These are phyloP conservation scores for Ferrisia virgata DNA, from an alignment of 2,888 invertebrate species.

Conservation along the genomic window DNA sequence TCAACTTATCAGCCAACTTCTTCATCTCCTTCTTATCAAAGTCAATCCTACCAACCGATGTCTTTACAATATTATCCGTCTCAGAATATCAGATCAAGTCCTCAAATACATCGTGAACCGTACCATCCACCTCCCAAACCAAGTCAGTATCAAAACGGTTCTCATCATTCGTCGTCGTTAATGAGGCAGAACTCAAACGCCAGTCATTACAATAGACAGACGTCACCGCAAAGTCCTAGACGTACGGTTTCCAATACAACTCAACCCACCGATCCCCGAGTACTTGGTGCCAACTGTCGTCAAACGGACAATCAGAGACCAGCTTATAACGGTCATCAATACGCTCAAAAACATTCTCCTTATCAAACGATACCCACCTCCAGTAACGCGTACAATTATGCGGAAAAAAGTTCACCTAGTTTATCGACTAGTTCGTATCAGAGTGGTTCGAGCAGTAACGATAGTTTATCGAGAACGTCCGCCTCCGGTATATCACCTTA, in stretches of 20 bases:
- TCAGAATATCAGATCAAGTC: slow-evolving; percentile 35
- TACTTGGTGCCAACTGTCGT: neutral
- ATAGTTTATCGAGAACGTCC: neutral
- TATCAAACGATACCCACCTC: slow-evolving; percentile 51
- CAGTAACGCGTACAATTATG: slow-evolving; percentile 49
- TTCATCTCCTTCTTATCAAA: slow-evolving; percentile 19
- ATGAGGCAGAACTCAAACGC: slow-evolving; percentile 21
- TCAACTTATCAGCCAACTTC: slow-evolving; percentile 45
- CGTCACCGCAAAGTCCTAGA: neutral
- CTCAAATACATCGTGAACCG: slow-evolving; percentile 8
- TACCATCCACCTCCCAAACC: neutral
- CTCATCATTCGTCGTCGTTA: neutral
- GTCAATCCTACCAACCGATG: slow-evolving; percentile 38
- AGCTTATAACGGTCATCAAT: neutral
- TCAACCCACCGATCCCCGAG: neutral
- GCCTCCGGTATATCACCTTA: slow-evolving; percentile 8
- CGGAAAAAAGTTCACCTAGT: neutral
- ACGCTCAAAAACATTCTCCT: slow-evolving; percentile 47
- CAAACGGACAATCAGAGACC: neutral
- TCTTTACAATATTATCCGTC: slow-evolving; percentile 40
- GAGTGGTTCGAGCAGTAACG: neutral
- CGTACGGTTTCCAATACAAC: neutral
- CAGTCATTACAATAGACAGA: slow-evolving; percentile 17
- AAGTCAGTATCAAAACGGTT: neutral
- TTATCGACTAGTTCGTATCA: neutral